These are phyloP conservation scores for Herminia tarsipennalis DNA, from an alignment of 2,888 invertebrate species.

Conservation along the genomic window DNA sequence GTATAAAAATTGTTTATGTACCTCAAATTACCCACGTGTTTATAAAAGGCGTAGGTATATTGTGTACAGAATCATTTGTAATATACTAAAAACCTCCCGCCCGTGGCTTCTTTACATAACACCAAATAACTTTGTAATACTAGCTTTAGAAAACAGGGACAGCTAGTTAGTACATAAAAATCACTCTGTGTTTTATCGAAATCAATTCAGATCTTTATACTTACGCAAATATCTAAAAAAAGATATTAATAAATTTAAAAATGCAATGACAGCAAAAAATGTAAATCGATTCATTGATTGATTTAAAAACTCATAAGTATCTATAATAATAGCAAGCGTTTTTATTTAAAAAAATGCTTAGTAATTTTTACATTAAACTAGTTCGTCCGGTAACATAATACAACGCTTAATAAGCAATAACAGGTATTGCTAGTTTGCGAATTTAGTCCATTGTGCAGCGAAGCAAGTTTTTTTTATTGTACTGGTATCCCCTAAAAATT, in stretches of 20 bases:
- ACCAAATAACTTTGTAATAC: too few relatives aligned
- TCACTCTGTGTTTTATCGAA: too few relatives aligned
- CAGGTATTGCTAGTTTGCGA: constrained; percentile 32
- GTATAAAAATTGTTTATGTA: too few relatives aligned
- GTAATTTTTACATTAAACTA: constrained; percentile 14
- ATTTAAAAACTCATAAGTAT: not conserved
- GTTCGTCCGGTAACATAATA: constrained; percentile 35
- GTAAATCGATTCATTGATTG: not conserved
- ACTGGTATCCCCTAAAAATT: constrained; percentile 15
- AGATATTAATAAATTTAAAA: too few relatives aligned
- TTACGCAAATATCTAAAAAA: not conserved
- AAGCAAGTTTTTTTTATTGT: constrained; percentile 24
- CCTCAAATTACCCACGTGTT: too few relatives aligned
- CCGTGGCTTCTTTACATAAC: too few relatives aligned
- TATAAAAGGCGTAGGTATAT: too few relatives aligned
- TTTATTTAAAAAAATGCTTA: constrained; percentile 25
- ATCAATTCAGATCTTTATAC: too few relatives aligned
- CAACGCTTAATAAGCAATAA: constrained; percentile 24
- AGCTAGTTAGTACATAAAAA: too few relatives aligned
- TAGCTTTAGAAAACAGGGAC: too few relatives aligned
- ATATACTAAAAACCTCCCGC: too few relatives aligned
- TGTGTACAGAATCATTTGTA: too few relatives aligned
- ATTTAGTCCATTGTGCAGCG: constrained; percentile 27
- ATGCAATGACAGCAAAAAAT: not conserved
- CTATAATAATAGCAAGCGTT: not conserved